Base-by-base conservation (phyloP, 2,113 vertebrate genomes). In the Sorex fumeus region DNA sequence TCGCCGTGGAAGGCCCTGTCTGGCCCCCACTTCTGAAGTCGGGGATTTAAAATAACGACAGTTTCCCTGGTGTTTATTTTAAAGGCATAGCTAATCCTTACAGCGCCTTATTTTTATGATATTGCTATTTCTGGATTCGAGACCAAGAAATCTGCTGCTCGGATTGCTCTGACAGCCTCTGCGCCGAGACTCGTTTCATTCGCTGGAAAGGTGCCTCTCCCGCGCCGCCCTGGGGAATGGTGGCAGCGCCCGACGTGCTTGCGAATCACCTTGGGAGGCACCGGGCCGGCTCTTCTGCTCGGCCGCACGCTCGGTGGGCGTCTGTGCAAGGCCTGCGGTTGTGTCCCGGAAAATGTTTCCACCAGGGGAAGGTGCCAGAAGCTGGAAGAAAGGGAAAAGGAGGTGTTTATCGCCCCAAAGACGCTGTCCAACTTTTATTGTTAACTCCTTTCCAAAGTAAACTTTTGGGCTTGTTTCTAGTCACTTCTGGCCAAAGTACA, bases 371-470 rank as follows among this genome's bases (percentile, higher is more conserved):
- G 78, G 80, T 74, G 34, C 87, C 18, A 93, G 85, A 86, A 84
- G 43, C 89, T 72, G 69, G 71, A 36, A 88, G 93, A 78, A 94
- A 84, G 87, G 89, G 83, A 71, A 45, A 87, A 36, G 75, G 93
- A 96, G 93, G 94, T 96, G 96, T 96, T 96, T 97, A 96, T 96
- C 30, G 53, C 60, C 84, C 76, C 1, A 0, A 87, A 96, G 87
- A 82, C 3, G 87, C 91, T 76, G 88, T 96, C 95, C 94, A 97
- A 80, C 80, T 93, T 93, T 93, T 62, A 79, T 88, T 92, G 50
- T 83, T 80, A 94, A 85, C 50, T 91, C 87, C 74, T 76, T 92
- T 97, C 95, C 96, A 97, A 96, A 96, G 84, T 94, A 93, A 96
- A 96, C 95, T 90, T 84, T 62, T 13, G 32, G 86, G 77, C 92